Evolutionary conservation across 2,797 vertebrate genomes (phyloP).

Genomic region (Botia almorhae): DNA sequence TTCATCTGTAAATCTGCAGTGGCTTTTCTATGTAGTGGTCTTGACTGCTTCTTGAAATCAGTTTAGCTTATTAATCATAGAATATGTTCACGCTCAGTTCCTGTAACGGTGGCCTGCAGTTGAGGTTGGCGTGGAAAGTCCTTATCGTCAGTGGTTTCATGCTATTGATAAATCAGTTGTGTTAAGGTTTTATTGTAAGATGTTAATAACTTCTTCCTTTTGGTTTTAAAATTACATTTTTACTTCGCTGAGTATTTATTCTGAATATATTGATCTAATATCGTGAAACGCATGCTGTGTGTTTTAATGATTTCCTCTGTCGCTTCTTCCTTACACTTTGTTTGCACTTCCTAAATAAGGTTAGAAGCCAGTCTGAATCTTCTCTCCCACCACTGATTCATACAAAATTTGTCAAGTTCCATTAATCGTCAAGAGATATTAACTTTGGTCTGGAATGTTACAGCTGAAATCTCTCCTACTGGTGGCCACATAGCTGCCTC

Average conservation of each 20-base stretch:
- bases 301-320: too few species aligned
- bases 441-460: slow-evolving; percentile 30
- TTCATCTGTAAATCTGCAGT: neutral
- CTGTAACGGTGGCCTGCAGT: neutral
- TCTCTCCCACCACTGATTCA: neutral
- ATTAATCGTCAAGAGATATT: slow-evolving; percentile 7
- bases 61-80: slow-evolving; percentile 3
- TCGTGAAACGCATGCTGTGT: too few species aligned
- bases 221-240: neutral
- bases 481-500: neutral
- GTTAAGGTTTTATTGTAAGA: neutral
- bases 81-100: neutral
- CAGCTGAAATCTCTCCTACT: slow-evolving; percentile 1
- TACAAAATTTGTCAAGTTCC: neutral
- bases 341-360: neutral
- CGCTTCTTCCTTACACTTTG: neutral
- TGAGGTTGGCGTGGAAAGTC: neutral
- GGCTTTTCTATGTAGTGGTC: slow-evolving; percentile 4
- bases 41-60: slow-evolving; percentile 10
- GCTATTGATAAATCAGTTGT: slow-evolving; percentile 1
- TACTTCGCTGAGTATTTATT: neutral
- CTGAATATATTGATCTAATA: neutral
- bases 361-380: neutral
- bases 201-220: neutral
- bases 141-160: neutral